Percentiles rank a stretch among this genome's conserved stretches.
Conservation (phyloP, 2,113 vertebrate genomes). For the Columba livia region DNA sequence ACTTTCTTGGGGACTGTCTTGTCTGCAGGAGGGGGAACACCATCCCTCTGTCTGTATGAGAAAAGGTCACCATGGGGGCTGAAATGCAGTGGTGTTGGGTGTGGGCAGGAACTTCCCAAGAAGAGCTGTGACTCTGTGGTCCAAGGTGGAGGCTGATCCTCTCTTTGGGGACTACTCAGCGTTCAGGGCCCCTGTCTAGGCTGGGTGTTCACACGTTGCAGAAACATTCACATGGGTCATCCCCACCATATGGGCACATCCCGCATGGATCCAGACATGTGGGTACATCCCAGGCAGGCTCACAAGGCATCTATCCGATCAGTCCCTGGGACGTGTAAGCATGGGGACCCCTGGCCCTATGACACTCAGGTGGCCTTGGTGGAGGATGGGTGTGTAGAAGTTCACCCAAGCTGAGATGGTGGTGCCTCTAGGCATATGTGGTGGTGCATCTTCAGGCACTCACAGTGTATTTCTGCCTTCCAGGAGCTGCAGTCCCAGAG, state of each 20-base stretch:
- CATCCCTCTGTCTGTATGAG: not conserved
- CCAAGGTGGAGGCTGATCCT: not conserved
- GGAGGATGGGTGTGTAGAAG: not conserved
- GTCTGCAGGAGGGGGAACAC: not conserved
- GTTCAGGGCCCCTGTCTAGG: fast-evolving
- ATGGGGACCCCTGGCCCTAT: not conserved
- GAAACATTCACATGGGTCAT: fast-evolving
- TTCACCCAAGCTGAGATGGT: not conserved
- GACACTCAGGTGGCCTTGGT: not conserved
- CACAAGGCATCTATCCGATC: fast-evolving
- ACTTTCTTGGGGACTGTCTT: not conserved
- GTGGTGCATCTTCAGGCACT: not conserved
- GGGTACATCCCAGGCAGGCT: not conserved
- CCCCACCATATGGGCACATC: fast-evolving
- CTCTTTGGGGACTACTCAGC: not conserved
- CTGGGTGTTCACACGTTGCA: not conserved
- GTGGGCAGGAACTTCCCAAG: not conserved
- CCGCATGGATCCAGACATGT: fast-evolving
- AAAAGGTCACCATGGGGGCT: fast-evolving
- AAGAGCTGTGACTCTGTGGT: not conserved
- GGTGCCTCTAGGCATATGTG: not conserved
- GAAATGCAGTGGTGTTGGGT: not conserved
- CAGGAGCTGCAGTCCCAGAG: not conserved
- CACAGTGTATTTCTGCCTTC: not conserved
- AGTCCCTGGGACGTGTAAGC: not conserved